phyloP scores from a whole-genome alignment of 2,113 vertebrate genomes.

The Okapia johnstoni region DNA sequence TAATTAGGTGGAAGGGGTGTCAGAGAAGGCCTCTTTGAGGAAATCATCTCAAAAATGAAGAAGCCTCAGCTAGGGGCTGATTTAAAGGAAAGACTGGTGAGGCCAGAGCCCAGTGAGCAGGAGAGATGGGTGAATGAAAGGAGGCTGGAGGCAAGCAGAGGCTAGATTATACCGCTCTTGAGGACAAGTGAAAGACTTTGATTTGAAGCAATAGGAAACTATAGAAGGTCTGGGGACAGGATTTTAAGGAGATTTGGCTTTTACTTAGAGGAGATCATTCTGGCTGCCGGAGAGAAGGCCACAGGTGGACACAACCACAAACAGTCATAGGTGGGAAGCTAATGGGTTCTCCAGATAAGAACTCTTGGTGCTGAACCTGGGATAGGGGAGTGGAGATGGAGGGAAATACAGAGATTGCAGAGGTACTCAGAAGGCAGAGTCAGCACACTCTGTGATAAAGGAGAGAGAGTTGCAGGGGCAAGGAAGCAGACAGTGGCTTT shows the following conservation, averaged over 20 bases:
- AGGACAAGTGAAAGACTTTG: not conserved
- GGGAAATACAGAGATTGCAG: not conserved
- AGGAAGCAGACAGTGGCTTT: not conserved
- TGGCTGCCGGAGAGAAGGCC: not conserved
- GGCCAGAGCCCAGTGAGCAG: not conserved
- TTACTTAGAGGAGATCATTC: not conserved
- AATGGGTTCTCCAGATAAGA: not conserved
- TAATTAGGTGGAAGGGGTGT: not conserved
- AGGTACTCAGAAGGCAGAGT: not conserved
- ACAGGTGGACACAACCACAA: accelerated
- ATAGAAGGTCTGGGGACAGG: not conserved
- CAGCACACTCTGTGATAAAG: not conserved
- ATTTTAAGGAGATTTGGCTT: not conserved
- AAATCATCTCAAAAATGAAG: not conserved
- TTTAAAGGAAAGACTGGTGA: no score
- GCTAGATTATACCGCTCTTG: not conserved
- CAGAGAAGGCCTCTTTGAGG: not conserved
- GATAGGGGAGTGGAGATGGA: not conserved
- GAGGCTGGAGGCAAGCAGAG: not conserved
- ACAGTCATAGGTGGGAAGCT: not conserved
- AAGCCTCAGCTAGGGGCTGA: no score
- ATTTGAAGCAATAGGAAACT: not conserved
- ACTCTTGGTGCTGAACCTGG: not conserved
- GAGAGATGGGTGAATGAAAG: not conserved
- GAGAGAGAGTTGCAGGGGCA: no score